Base-by-base conservation (phyloP, 1,140 invertebrate species). In the Physella acuta region DNA sequence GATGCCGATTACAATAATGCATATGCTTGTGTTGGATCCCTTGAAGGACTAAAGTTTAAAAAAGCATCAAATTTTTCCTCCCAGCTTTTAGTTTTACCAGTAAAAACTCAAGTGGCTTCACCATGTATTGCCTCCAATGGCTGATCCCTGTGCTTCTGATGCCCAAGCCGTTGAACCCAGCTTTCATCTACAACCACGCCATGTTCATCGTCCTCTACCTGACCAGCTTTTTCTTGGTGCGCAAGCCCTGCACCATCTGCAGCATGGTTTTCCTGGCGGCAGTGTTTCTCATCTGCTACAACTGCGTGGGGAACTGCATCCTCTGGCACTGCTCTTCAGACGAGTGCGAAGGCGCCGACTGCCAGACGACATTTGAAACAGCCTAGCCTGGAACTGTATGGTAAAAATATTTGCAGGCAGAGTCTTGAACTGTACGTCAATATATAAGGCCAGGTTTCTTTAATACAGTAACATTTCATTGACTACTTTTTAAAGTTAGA, bases 91-190 rank as follows among this genome's bases (percentile, higher is more conserved):
- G n/a, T n/a, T n/a, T n/a, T n/a, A n/a, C n/a, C 28, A 36, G 17
- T 36, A 11, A 17, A 36, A 31, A 16, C 56, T 0, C 16, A 49
- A 17, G 30, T 24, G 17, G 39, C 20, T 20, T 44, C 56, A 75
- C 53, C 16, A 99, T 99, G 96, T 99, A 98, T 89, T 99, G 96
- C 88, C 89, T 99, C 79, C 95, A 98, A 89, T 98, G 95, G 93
- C 86, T 99, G 76, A 93, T 99, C 76, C 97, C 97, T 61, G 95
- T 99, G 61, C 87, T 99, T 67, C 88, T 98, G 59, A 95, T 98
- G 84, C 96, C 97, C 71, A 98, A 98, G 86, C 96, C 96, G 51
- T 89, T 85, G 51, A 97, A 97, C 86, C 94, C 95, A 77, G 93
- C 94, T 39, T 86, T 97, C 30, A 88, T 97, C 69, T 93, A 97